phyloP scores from a whole-genome alignment of 2,888 invertebrate species.

The Iselma pallidipennis region DNA sequence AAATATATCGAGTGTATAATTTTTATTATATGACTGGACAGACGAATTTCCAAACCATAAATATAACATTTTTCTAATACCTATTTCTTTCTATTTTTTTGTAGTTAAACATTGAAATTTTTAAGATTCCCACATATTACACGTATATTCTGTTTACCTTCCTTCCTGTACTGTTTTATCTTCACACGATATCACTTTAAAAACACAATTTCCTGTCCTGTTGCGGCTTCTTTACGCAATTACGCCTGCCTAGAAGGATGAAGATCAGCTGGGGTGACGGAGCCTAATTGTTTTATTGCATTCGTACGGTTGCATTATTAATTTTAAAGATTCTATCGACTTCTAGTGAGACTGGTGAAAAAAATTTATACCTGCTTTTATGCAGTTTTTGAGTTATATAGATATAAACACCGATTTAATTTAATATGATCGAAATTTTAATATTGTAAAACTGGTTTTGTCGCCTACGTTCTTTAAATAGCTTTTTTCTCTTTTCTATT shows the following conservation, averaged over 20 bases:
- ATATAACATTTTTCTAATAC: neutral
- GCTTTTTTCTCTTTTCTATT: neutral
- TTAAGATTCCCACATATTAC: slow-evolving; percentile 8
- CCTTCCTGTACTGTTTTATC: neutral
- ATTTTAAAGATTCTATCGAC: slow-evolving; percentile 20
- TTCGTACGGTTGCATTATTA: slow-evolving; percentile 23
- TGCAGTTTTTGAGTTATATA: slow-evolving; percentile 12
- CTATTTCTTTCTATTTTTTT: neutral
- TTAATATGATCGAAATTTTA: slow-evolving; percentile 19
- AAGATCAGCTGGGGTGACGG: neutral
- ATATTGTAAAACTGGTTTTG: slow-evolving; percentile 15
- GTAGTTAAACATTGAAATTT: neutral
- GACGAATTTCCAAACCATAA: neutral
- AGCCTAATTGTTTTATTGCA: slow-evolving; percentile 26
- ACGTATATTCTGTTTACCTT: slow-evolving; percentile 30
- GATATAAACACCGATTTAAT: slow-evolving; percentile 17
- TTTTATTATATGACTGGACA: slow-evolving; percentile 38
- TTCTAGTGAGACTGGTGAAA: slow-evolving; percentile 1
- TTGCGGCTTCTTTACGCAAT: slow-evolving; percentile 33
- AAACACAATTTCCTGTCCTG: slow-evolving; percentile 33
- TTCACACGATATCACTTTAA: slow-evolving; percentile 36
- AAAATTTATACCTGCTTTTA: slow-evolving; percentile 11
- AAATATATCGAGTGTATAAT: slow-evolving; percentile 39
- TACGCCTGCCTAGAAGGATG: slow-evolving; percentile 5
- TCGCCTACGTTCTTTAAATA: slow-evolving; percentile 13